Percentiles rank a stretch among this genome's conserved stretches.
Conservation (phyloP, 2,888 invertebrate species). For the Kuschelorhynchus macadamiae region DNA sequence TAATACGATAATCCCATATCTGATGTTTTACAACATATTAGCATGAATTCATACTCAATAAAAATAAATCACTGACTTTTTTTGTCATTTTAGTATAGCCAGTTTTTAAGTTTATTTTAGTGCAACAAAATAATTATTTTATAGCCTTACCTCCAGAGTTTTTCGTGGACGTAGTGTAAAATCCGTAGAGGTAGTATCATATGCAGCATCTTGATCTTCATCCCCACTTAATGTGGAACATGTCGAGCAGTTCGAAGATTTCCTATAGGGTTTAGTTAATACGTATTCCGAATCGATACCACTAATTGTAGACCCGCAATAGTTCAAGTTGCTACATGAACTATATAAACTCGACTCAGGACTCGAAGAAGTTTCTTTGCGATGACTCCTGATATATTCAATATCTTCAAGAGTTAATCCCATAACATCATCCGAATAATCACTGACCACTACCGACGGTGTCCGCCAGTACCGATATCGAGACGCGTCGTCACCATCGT, state of each 20-base stretch:
- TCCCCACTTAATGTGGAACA: slow-evolving; percentile 81
- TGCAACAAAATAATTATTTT: no score
- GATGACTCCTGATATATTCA: slow-evolving; percentile 72
- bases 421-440: slow-evolving; percentile 83
- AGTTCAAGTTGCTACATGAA: slow-evolving; percentile 74
- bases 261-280: slow-evolving; percentile 74
- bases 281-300: slow-evolving; percentile 71
- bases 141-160: slow-evolving; percentile 51
- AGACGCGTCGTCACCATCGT: slow-evolving; percentile 68
- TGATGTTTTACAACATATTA: no score
- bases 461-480: slow-evolving; percentile 79
- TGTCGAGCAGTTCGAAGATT: slow-evolving; percentile 82
- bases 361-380: slow-evolving; percentile 63
- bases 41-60: no score
- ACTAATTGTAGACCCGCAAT: slow-evolving; percentile 73
- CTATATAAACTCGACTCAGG: slow-evolving; percentile 74
- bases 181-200: slow-evolving; percentile 14
- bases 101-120: no score
- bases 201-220: slow-evolving; percentile 27
- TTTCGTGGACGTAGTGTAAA: slow-evolving; percentile 30
- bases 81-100: no score
- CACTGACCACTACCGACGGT: slow-evolving; percentile 90
- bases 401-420: slow-evolving; percentile 74
- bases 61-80: no score
- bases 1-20: no score